phyloP scores from a whole-genome alignment of 2,797 vertebrate species.

The Intellagama lesueurii region DNA sequence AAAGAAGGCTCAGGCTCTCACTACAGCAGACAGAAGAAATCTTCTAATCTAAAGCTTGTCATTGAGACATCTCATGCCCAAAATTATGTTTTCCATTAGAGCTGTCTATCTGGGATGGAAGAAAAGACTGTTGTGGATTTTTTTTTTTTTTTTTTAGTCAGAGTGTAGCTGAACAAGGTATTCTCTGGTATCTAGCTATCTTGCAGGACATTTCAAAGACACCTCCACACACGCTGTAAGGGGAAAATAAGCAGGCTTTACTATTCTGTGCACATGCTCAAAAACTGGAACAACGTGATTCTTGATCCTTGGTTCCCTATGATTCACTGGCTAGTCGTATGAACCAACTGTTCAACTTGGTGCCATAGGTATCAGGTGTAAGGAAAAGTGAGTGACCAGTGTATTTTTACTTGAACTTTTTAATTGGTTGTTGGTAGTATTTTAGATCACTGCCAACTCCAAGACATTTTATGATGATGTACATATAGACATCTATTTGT shows the following conservation, averaged over 20 bases:
- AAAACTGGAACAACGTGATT: background rate
- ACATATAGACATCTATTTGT: too few species aligned
- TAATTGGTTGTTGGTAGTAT: too few species aligned
- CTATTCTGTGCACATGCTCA: background rate
- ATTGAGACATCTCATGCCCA: constrained; percentile 47
- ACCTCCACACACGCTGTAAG: background rate
- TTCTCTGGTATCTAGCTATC: constrained; percentile 26
- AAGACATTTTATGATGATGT: too few species aligned
- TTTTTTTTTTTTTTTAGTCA: constrained; percentile 42
- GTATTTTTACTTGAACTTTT: too few species aligned
- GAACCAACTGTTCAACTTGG: too few species aligned
- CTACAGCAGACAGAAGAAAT: constrained; percentile 13
- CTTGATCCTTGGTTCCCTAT: background rate
- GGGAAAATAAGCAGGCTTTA: background rate
- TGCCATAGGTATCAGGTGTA: too few species aligned
- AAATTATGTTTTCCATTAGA: constrained; percentile 53
- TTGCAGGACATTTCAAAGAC: too few species aligned
- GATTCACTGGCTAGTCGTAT: background rate
- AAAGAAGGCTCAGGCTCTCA: constrained; percentile 57
- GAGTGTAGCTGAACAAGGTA: constrained; percentile 34
- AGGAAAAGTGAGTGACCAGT: too few species aligned
- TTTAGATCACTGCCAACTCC: too few species aligned
- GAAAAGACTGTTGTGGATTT: constrained; percentile 41
- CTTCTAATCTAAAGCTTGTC: constrained; percentile 67
- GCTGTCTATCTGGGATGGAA: constrained; percentile 70